Evolutionary conservation across 2,888 invertebrate species (phyloP), one percentile per base, ranked within the genome.

Genomic region (Metallyticus violacea): DNA sequence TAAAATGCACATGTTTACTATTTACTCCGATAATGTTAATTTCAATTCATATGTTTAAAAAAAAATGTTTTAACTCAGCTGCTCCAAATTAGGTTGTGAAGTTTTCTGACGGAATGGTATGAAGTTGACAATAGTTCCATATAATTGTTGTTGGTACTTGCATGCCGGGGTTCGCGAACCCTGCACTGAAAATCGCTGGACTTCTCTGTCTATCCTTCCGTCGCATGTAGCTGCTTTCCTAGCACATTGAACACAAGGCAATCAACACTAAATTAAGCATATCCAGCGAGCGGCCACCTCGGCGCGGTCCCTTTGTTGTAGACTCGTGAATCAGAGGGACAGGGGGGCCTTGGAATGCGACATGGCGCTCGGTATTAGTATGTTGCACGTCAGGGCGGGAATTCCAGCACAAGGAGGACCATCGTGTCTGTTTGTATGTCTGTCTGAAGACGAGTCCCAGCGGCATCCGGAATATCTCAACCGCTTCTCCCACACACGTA

Each of bases 241-340:
- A n/a, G n/a, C n/a, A n/a, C n/a, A 78, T 26, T 78, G 25, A 82
- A 82, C 82, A 82, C 82, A 82, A 82, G 82, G 82, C 82, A 82
- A 82, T 82, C 76, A 82, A 82, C 82, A 82, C 82, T 82, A 82
- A 82, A 82, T 82, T 82, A 82, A 82, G 62, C 82, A 81, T 81
- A 29, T 27, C 28, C 25, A 40, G 80, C 15, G 26, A 15, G 26
- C 28, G 15, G 29, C 80, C n/a, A 29, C 40, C n/a, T 28, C 25
- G 30, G 9, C 4, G 81, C 81, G 81, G 81, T 29, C 15, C 76
- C 82, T 76, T 82, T 76, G 62, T 81, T 62, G 30, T 26, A 81
- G 40, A 81, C 81, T 30, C 81, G 81, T 82, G 82, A 76, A 82
- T 82, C 82, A 82, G 62, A 62, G 25, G 7, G 40, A 82, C 82